A percentile compares a stretch with the other conserved stretches of the same genome.
Conservation (phyloP, 2,797 vertebrate genomes). For the Phoebastria nigripes region DNA sequence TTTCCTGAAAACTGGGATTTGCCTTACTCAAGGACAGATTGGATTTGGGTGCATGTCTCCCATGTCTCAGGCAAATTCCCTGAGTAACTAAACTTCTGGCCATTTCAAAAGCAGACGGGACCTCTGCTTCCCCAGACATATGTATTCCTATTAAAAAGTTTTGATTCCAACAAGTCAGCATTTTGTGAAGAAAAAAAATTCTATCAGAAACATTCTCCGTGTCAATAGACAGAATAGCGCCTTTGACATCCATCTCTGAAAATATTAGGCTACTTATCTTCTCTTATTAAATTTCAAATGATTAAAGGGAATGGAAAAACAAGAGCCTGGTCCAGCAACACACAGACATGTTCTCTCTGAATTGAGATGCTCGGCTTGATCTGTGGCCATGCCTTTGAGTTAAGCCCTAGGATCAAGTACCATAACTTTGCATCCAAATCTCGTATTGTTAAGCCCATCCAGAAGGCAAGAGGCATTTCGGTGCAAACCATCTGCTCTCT, state of each 20-base stretch:
- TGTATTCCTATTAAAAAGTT: background rate
- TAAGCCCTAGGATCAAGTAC: background rate
- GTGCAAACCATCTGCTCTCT: background rate
- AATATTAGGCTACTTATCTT: background rate
- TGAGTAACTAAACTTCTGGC: background rate
- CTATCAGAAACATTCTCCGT: background rate
- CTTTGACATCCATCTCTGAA: background rate
- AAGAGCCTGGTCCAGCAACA: background rate
- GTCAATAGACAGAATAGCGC: background rate
- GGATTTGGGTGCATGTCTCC: background rate
- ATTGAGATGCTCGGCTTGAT: accelerated
- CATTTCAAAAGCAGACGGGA: background rate
- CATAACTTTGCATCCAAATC: background rate
- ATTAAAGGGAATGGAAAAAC: background rate
- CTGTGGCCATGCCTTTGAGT: background rate
- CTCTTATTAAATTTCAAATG: background rate
- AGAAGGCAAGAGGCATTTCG: background rate
- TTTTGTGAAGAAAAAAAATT: background rate
- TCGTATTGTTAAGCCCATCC: background rate
- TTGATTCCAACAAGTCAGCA: background rate
- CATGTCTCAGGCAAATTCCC: background rate
- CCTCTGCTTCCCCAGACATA: background rate
- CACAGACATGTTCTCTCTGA: background rate
- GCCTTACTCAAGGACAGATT: background rate
- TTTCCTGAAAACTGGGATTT: background rate